Evolutionary conservation across 1,140 invertebrate genomes (phyloP).

Genomic region (Pectinophora gossypiella): DNA sequence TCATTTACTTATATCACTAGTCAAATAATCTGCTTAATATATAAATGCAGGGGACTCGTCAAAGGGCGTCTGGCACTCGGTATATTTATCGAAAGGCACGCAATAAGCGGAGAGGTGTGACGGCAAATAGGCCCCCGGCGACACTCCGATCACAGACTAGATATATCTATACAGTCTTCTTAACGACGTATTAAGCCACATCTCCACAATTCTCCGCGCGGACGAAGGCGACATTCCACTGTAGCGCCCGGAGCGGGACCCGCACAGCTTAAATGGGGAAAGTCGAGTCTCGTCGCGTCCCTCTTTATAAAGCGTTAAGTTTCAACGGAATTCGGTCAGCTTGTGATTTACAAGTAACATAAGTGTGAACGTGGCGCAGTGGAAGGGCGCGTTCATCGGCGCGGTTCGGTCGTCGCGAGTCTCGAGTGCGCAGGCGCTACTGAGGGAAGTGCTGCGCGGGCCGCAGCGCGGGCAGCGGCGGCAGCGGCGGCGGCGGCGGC

Average conservation of each 20-base stretch:
- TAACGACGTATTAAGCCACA: slow-evolving; percentile 55
- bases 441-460: slow-evolving; percentile 34
- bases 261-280: too few species aligned
- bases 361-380: too few species aligned
- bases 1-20: background rate
- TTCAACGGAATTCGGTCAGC: too few species aligned
- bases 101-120: slow-evolving; percentile 71
- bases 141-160: slow-evolving; percentile 72
- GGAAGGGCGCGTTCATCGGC: slow-evolving; percentile 30
- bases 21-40: background rate
- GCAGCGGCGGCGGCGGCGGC: slow-evolving; percentile 48
- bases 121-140: slow-evolving; percentile 68
- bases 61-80: slow-evolving; percentile 37
- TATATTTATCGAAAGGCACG: slow-evolving; percentile 70
- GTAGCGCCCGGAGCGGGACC: too few species aligned
- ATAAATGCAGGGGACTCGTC: slow-evolving; percentile 28
- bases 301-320: too few species aligned
- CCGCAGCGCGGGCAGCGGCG: slow-evolving; percentile 40
- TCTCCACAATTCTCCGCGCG: slow-evolving; percentile 36
- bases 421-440: too few species aligned
- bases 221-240: slow-evolving; percentile 34
- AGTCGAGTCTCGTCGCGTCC: too few species aligned
- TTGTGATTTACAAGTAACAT: too few species aligned
- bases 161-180: slow-evolving; percentile 72
- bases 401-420: slow-evolving; percentile 4